phyloP scores from a whole-genome alignment of 1,140 invertebrate genomes.

The Colletes gigas region DNA sequence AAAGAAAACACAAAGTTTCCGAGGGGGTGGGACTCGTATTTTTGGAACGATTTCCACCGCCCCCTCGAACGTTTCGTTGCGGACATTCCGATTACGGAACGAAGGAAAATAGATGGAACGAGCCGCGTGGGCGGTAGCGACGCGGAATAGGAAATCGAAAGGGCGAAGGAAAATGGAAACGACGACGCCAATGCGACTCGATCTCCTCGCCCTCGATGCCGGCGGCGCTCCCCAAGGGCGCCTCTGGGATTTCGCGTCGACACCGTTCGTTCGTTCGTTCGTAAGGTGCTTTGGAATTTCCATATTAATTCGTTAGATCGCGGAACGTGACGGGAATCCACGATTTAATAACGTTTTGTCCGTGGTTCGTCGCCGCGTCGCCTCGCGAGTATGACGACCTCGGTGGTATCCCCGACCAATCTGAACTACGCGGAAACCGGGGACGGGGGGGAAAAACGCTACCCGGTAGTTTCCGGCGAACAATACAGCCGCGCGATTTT shows the following conservation, averaged over 20 bases:
- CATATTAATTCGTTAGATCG: slow-evolving; percentile 75
- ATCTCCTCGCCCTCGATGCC: slow-evolving; percentile 36
- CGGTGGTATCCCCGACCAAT: slow-evolving; percentile 2
- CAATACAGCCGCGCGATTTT: too few species aligned
- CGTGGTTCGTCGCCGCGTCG: slow-evolving; percentile 18
- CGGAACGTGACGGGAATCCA: slow-evolving; percentile 68
- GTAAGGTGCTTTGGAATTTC: slow-evolving; percentile 71
- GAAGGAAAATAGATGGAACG: background rate
- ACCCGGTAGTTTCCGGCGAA: background rate
- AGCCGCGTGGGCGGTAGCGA: background rate
- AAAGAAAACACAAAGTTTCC: background rate
- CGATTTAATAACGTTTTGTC: slow-evolving; percentile 70
- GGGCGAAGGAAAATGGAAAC: slow-evolving; percentile 12
- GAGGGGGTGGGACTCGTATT: background rate
- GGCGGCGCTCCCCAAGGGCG: slow-evolving; percentile 37
- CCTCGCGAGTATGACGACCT: slow-evolving; percentile 6
- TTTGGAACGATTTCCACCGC: background rate
- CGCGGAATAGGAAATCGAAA: background rate
- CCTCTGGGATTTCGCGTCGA: slow-evolving; percentile 62
- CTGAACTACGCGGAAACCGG: background rate
- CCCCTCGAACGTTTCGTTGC: too few species aligned
- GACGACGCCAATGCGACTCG: slow-evolving; percentile 60
- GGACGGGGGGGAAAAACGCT: background rate
- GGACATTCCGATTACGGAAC: background rate
- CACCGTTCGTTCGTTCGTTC: slow-evolving; percentile 54